Evolutionary conservation across 2,888 invertebrate species (phyloP), one percentile per base, ranked within the genome.

Genomic region (Ophion slaviceki): DNA sequence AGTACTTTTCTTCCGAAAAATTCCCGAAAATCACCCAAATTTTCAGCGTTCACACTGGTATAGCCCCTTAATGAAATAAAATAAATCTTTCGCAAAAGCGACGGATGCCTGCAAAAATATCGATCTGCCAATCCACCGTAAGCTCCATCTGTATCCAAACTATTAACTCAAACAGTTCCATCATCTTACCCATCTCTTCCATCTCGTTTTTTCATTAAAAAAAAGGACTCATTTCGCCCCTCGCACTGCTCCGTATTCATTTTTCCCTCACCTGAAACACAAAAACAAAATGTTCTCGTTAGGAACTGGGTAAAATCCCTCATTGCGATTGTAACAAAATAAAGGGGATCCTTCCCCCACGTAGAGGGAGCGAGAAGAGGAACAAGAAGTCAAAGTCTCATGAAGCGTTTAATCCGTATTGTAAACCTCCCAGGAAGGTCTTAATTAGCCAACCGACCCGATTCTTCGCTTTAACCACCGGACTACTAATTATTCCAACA

Each of bases 401-500:
- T 59, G 84, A 57, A 78, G 78, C 79, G 77, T 81, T 86, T 84
- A 83, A 86, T 80, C 72, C 57, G 36, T 53, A 77, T 53, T 72
- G 81, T 84, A 87, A 72, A 81, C 77, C 59, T 80, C 77, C 66
- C 7, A 36, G 80, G 82, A 70, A 86, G 83, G 66, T 67, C 87
- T 90, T 90, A 90, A 90, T 91, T 90, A 91, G 89, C 87, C 86
- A 78, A 68, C 74, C 75, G 77, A 75, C 84, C 66, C 71, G 87
- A 87, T 88, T 88, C 70, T 84, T 84, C 76, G 82, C 80, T 74
- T 32, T 24, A 64, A 75, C 64, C 74, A 47, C n/a, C 45, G 67
- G 66, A 75, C 75, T 71, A 62, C 79, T 78, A 78, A 82, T 85
- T 82, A 85, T 86, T 86, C 80, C 80, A 66, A 74, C 74, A 67